Evolutionary conservation across 1,140 invertebrate species (phyloP).

Genomic region (Trigoniulus corallinus): DNA sequence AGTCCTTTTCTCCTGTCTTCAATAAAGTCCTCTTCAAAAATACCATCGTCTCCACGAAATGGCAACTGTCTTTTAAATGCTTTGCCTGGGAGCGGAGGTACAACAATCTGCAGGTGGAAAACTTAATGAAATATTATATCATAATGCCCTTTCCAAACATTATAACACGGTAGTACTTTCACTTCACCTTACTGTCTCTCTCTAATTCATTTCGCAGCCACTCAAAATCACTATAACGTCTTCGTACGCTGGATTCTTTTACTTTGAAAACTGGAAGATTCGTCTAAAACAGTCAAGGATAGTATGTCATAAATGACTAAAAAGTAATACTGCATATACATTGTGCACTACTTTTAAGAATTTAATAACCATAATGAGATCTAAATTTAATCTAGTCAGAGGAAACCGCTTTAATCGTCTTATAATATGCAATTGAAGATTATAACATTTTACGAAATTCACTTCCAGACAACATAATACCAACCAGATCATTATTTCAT

Average conservation of each 20-base stretch:
- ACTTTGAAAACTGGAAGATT: slow-evolving; percentile 99
- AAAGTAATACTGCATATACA: no score
- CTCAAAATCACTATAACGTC: slow-evolving; percentile 99
- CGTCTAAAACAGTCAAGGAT: slow-evolving; percentile 57
- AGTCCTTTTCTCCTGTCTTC: slow-evolving; percentile 95
- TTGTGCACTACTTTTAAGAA: no score
- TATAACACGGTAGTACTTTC: no score
- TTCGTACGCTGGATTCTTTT: slow-evolving; percentile 93
- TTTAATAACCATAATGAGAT: no score
- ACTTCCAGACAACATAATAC: no score
- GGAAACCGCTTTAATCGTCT: no score
- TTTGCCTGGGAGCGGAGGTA: slow-evolving; percentile 92
- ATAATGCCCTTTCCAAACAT: slow-evolving; percentile 2
- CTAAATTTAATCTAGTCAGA: no score
- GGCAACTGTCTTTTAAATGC: slow-evolving; percentile 96
- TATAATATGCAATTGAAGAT: no score
- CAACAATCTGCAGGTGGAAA: slow-evolving; percentile 62
- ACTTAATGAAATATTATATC: slow-evolving; percentile 13
- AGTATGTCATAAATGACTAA: no score
- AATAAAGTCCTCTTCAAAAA: slow-evolving; percentile 99
- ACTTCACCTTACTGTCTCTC: slow-evolving; percentile 87
- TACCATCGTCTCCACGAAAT: slow-evolving; percentile 94
- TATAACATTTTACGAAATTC: no score
- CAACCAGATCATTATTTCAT: no score
- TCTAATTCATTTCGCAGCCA: slow-evolving; percentile 98